A percentile compares a stretch with the other conserved stretches of the same genome.
These are phyloP conservation scores for Sabatieria punctata DNA, from an alignment of 2,888 invertebrate species.

Conservation along the genomic window DNA sequence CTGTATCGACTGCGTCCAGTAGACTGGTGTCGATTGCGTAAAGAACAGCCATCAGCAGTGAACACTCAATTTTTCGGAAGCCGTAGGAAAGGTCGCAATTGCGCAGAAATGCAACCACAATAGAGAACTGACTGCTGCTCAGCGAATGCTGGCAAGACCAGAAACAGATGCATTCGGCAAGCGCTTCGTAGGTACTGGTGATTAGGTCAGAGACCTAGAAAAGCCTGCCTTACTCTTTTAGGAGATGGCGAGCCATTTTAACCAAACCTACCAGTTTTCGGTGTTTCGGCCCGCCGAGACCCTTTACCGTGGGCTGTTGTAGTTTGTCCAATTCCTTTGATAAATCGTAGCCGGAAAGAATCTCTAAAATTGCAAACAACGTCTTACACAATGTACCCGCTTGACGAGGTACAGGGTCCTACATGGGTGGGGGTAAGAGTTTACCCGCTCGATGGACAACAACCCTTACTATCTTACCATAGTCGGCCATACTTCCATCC, in stretches of 20 bases:
- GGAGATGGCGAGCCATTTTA: background rate
- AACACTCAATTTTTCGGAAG: background rate
- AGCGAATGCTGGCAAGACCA: background rate
- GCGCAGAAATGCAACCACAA: background rate
- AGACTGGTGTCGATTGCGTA: background rate
- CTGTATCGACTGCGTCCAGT: background rate
- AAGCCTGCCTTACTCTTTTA: conserved; percentile 38
- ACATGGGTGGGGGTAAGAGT: no score
- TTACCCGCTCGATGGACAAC: no score
- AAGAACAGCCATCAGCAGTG: background rate
- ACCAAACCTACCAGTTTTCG: conserved; percentile 47
- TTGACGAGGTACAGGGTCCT: no score
- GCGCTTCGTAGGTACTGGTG: background rate
- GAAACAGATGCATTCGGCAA: background rate
- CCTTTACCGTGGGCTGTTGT: conserved; percentile 54
- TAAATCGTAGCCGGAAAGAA: no score
- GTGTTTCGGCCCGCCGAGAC: conserved; percentile 68
- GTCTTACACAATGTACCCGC: no score
- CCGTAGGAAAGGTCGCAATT: background rate
- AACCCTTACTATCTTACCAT: no score
- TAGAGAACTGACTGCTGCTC: background rate
- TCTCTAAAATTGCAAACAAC: no score
- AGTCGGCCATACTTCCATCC: no score
- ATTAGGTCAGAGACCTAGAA: background rate
- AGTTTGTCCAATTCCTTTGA: conserved; percentile 53